phyloP scores from a whole-genome alignment of 2,113 vertebrate species.

The Pica pica region DNA sequence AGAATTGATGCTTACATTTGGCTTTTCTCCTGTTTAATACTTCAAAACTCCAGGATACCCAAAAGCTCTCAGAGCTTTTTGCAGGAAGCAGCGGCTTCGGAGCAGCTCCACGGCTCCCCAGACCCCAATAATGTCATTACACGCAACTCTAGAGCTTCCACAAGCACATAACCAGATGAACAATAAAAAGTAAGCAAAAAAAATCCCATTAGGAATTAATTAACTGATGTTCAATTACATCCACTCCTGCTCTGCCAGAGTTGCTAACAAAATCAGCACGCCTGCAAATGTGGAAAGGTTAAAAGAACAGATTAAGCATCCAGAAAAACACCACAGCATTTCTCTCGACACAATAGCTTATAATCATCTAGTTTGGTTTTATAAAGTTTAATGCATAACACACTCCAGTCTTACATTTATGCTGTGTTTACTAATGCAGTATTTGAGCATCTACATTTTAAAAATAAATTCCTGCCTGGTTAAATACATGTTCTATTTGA shows the following conservation, averaged over 20 bases:
- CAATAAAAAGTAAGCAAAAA: background rate
- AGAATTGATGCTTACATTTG: background rate
- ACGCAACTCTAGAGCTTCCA: background rate
- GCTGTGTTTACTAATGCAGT: background rate
- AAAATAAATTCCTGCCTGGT: background rate
- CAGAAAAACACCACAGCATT: background rate
- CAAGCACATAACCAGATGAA: slow-evolving; percentile 3
- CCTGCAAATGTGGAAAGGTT: background rate
- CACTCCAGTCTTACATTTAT: background rate
- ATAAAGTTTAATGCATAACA: background rate
- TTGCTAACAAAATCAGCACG: background rate
- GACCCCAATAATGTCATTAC: slow-evolving; percentile 25
- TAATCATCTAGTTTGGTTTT: background rate
- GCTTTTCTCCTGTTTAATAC: background rate
- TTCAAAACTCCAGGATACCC: background rate
- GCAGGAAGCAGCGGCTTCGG: background rate
- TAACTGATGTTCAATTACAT: background rate
- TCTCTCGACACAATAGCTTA: background rate
- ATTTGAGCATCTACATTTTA: background rate
- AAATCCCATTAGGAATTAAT: slow-evolving; percentile 46
- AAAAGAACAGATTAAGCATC: background rate
- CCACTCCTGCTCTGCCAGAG: background rate
- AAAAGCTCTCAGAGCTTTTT: background rate
- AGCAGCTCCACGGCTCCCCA: background rate
- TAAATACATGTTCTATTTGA: background rate